Evolutionary conservation across 1,140 invertebrate species (phyloP), one percentile per base, ranked within the genome.

Genomic region (Apis dorsata): DNA sequence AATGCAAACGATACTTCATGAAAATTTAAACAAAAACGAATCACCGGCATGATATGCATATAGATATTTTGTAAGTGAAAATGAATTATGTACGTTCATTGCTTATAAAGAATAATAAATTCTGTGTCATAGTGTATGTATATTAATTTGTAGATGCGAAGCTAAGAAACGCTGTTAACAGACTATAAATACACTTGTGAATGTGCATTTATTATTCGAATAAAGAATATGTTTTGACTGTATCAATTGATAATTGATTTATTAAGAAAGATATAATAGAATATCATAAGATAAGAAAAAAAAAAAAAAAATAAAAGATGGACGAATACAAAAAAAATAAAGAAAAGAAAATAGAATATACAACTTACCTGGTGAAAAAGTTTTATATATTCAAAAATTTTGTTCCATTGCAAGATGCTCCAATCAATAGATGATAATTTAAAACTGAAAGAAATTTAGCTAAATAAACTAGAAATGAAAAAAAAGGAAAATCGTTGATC

Each of bases 21-120:
- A 63, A 24, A 83, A 9, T 11, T 70, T 68, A 81, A 65, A 28
- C 60, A 63, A 53, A 34, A 74, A 84, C 12, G 53, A 68, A 71
- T 71, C 69, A 71, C 84, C 73, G 87, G 66, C 87, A 88, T 70
- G 86, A 86, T 57, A 71, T 81, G 89, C 89, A 90, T 88, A 90
- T 88, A 90, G 84, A 92, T 92, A 93, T 92, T 93, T 93, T 93
- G 89, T 92, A 92, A 93, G 88, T 90, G 89, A 93, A 91, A 91
- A 87, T 90, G 88, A 91, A 79, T 90, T 86, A 85, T 93, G 90
- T 91, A 93, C 86, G 86, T 92, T 91, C 88, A 89, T 86, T 91
- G 90, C 92, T 93, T 93, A 89, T 89, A 91, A 88, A 85, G 86
- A 92, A 90, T 90, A 93, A 93, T 91, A 91, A 91, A 91, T 90